Base-by-base conservation (phyloP, 2,888 invertebrate genomes). In the Ecdyonurus torrentis region DNA sequence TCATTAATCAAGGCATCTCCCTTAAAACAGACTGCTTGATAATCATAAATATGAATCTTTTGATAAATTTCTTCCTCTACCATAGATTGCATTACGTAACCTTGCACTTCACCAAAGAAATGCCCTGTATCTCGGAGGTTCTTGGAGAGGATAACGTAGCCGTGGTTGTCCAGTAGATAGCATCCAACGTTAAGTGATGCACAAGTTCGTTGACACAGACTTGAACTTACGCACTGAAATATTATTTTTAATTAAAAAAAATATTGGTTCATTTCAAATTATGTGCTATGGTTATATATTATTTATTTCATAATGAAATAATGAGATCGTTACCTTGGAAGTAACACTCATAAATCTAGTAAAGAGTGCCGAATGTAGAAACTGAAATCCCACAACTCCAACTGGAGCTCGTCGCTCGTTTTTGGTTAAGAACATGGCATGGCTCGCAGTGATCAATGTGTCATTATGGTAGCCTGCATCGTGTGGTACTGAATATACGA, bases 401-500 rank as follows among this genome's bases (percentile, higher is more conserved):
- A 72, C 75, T n/a, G 73, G 73, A 15, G 72, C 71, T 19, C 67
- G 61, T 15, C 55, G 59, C 10, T 7, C 37, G 58, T 68, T 64
- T 52, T 68, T 67, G n/a, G 69, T 66, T 1, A 72, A 68, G 63
- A 71, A 72, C 52, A 73, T 69, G 25, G 75, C 74, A 61, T 73
- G 70, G 19, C 72, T 73, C 20, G 72, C 75, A 2, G 73, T 74
- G 25, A 74, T 72, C 60, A 69, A 63, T 52, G 70, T 68, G 58
- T 71, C 69, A 63, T 63, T 63, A 18, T 59, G 58, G 58, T 63
- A 59, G 23, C 86, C 77, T 62, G 85, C 84, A 69, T 87, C 85
- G 73, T 89, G 89, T 0, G 89, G 89, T 25, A 91, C 88, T 59
- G 92, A 91, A 75, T 88, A 94, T 1, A 94, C 92, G 73, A 93